Conservation (phyloP, 2,797 vertebrate species). For the Hippopotamyrus pictus region DNA sequence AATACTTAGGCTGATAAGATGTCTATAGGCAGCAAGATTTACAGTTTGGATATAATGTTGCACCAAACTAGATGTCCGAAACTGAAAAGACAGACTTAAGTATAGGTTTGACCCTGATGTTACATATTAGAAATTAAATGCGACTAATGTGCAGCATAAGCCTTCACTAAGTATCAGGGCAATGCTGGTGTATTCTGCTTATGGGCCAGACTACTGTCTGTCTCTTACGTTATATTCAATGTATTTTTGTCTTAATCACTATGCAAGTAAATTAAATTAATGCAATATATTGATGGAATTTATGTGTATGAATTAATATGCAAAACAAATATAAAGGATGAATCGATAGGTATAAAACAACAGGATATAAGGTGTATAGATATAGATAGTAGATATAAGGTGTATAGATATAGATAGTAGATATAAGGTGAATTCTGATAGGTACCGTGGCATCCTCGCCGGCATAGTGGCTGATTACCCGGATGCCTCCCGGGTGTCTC, state of each 20-base stretch:
- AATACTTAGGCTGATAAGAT: background rate
- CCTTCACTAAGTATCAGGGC: background rate
- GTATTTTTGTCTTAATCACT: background rate
- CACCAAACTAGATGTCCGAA: background rate
- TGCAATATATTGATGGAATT: background rate
- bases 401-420: background rate
- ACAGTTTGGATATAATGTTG: background rate
- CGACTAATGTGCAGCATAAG: background rate
- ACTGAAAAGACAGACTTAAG: background rate
- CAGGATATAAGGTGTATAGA: background rate
- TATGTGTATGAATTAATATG: background rate
- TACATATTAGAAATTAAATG: background rate
- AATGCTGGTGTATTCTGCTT: background rate
- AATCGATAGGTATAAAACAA: background rate
- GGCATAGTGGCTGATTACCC: conserved; percentile 72
- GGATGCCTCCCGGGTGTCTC: conserved; percentile 68
- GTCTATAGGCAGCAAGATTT: background rate
- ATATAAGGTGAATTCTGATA: background rate
- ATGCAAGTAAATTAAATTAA: background rate
- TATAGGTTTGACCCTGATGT: background rate
- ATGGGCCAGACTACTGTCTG: background rate
- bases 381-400: background rate
- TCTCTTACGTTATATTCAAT: background rate
- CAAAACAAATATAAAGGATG: background rate
- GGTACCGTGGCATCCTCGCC: conserved; percentile 87